A percentile compares a stretch with the other conserved stretches of the same genome.
These are phyloP conservation scores for Corticium candelabrum DNA, from an alignment of 37 sponge, comb jelly and placozoan genomes.

Conservation along the genomic window DNA sequence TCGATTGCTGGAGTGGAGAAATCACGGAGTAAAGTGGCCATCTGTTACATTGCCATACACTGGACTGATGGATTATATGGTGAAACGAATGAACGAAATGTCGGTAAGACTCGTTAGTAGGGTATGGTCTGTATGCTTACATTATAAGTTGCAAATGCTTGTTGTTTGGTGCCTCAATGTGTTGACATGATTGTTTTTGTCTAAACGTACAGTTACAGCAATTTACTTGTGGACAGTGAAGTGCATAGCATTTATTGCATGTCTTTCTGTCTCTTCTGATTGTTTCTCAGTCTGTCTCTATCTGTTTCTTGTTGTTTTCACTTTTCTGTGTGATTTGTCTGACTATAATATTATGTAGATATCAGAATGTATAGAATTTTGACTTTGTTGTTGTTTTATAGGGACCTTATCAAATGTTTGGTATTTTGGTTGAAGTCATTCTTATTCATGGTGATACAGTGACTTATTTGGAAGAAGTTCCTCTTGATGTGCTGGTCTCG, in stretches of 20 bases:
- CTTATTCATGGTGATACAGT: conserved; percentile 31
- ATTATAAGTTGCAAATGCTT: conserved; percentile 3
- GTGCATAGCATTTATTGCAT: too few species aligned
- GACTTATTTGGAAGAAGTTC: conserved; percentile 76
- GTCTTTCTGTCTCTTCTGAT: too few species aligned
- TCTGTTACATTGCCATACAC: conserved; percentile 33
- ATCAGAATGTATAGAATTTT: too few species aligned
- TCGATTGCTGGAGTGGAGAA: conserved; percentile 74
- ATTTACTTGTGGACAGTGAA: too few species aligned
- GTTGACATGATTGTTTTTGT: too few species aligned
- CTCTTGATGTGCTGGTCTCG: conserved; percentile 34
- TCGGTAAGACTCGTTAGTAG: conserved; percentile 70
- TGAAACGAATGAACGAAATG: conserved; percentile 80
- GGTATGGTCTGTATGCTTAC: not conserved
- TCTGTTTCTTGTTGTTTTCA: too few species aligned
- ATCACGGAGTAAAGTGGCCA: conserved; percentile 72
- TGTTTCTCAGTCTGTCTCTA: too few species aligned
- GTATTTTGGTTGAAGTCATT: conserved; percentile 59
- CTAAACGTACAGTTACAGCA: too few species aligned
- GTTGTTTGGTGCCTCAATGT: too few species aligned
- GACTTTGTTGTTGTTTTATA: conserved; percentile 8
- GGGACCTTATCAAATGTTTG: conserved; percentile 90
- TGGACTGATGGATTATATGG: conserved; percentile 43
- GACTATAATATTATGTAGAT: too few species aligned
- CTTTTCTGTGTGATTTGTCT: too few species aligned